A percentile compares a stretch with the other conserved stretches of the same genome.
Conservation (phyloP, 2,888 invertebrate species). For the Drosophila pseudotakahashii region DNA sequence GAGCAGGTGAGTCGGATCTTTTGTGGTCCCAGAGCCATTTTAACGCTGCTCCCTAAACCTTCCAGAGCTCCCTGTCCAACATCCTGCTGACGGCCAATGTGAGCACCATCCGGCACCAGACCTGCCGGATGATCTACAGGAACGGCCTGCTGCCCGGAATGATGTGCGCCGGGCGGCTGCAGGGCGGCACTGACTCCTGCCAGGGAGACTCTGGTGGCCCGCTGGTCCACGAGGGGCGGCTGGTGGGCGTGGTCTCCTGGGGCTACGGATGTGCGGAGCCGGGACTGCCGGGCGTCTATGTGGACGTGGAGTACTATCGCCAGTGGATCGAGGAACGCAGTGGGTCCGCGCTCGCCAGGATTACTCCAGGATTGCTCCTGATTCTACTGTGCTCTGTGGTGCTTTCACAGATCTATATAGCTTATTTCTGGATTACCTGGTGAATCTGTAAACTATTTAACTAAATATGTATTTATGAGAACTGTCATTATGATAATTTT, state of each 20-base stretch:
- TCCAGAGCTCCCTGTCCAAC: slow-evolving; percentile 62
- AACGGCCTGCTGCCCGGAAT: slow-evolving; percentile 70
- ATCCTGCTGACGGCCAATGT: slow-evolving; percentile 76
- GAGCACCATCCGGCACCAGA: slow-evolving; percentile 59
- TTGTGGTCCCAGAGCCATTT: slow-evolving; percentile 25
- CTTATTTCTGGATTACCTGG: not conserved
- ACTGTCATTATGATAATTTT: too few species aligned
- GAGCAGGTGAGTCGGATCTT: slow-evolving; percentile 56
- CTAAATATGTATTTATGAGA: too few species aligned
- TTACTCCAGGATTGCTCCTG: not conserved
- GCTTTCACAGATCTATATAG: not conserved
- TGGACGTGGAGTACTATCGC: slow-evolving; percentile 77
- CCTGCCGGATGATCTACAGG: slow-evolving; percentile 67
- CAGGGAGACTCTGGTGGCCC: slow-evolving; percentile 83
- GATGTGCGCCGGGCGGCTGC: slow-evolving; percentile 80
- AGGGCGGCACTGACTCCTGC: slow-evolving; percentile 81
- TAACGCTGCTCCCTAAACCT: too few species aligned
- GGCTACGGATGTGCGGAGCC: slow-evolving; percentile 78
- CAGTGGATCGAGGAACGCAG: slow-evolving; percentile 80
- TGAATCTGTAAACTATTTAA: not conserved
- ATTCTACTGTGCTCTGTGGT: not conserved
- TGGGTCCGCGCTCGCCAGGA: slow-evolving; percentile 13
- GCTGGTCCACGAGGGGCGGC: slow-evolving; percentile 70
- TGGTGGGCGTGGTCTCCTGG: slow-evolving; percentile 82
- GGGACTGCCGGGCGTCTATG: slow-evolving; percentile 76